Evolutionary conservation across 1,140 invertebrate genomes (phyloP), one percentile per base, ranked within the genome.

Genomic region (Macrobrachium rosenbergii): DNA sequence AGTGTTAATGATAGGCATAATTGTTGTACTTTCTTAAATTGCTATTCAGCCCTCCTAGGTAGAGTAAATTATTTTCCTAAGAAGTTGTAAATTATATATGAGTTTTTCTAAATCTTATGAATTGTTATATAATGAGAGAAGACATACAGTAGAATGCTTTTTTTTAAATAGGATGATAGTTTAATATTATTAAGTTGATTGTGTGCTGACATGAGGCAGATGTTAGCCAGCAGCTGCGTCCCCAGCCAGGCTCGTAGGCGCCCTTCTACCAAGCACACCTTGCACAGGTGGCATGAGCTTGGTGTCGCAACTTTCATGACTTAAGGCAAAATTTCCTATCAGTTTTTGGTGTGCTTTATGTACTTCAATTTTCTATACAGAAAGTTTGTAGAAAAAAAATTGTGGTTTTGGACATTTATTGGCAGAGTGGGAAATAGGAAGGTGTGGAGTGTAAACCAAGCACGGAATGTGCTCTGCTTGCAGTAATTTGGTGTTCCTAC

Each of bases 311-410:
- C 78, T 81, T 81, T 81, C 62, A n/a, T 67, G 37, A 76, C 77
- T 86, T 80, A 81, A 87, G 84, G 84, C 78, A 81, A 80, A 86
- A 87, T 87, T 87, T 87, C 64, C 73, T 87, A 87, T 82, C 84
- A 87, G 84, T 87, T 87, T 87, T 87, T 63, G 78, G 84, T 87
- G 84, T 87, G 84, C 84, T 87, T 69, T 87, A 87, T 87, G 78
- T 87, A 87, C 80, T 87, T 78, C 78, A 82, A 82, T 81, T 87
- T 87, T 87, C 78, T 82, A 87, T 81, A 81, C 84, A 64, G 78
- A 80, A 87, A 81, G 73, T 81, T 87, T 87, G 64, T 87, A 75
- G 67, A 87, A 81, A 86, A 84, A 83, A 83, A 87, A 80, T 45
- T 43, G 69, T 87, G 77, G 84, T 87, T 52, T 85, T 87, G 84